A percentile compares a stretch with the other conserved stretches of the same genome.
Evolutionary conservation across 2,888 invertebrate genomes (phyloP).

Genomic region (Clostera curtula): DNA sequence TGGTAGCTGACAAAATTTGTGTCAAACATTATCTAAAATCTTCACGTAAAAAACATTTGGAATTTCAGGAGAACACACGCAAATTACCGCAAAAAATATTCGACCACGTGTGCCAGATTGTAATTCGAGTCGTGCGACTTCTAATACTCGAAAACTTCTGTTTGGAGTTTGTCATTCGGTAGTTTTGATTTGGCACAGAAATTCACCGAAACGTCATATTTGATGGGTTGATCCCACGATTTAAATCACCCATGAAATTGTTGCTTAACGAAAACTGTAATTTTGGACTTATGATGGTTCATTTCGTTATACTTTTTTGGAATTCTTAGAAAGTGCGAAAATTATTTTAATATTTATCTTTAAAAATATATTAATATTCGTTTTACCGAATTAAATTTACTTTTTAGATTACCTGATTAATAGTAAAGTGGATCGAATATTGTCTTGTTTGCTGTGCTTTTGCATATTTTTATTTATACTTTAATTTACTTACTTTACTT

Average conservation of each 20-base stretch:
- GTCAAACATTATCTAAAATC: slow-evolving; percentile 22
- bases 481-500: too few species aligned
- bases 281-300: slow-evolving; percentile 14
- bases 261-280: slow-evolving; percentile 19
- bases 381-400: too few species aligned
- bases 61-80: slow-evolving; percentile 39
- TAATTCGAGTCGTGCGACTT: slow-evolving; percentile 47
- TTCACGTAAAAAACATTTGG: slow-evolving; percentile 20
- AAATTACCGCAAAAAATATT: slow-evolving; percentile 29
- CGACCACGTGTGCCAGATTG: slow-evolving; percentile 48
- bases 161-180: slow-evolving; percentile 35
- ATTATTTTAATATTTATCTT: too few species aligned
- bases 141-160: too few species aligned
- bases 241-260: slow-evolving; percentile 58
- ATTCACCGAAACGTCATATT: slow-evolving; percentile 51
- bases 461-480: too few species aligned
- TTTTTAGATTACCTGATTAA: too few species aligned
- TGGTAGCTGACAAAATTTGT: slow-evolving; percentile 39
- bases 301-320: too few species aligned
- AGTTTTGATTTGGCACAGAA: slow-evolving; percentile 36
- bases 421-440: too few species aligned
- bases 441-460: too few species aligned
- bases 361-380: too few species aligned
- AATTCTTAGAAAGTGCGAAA: too few species aligned
- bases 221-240: slow-evolving; percentile 34